A percentile compares a stretch with the other conserved stretches of the same genome.
Evolutionary conservation across 1,140 invertebrate genomes (phyloP).

Genomic region (Cheumatopsyche charites): DNA sequence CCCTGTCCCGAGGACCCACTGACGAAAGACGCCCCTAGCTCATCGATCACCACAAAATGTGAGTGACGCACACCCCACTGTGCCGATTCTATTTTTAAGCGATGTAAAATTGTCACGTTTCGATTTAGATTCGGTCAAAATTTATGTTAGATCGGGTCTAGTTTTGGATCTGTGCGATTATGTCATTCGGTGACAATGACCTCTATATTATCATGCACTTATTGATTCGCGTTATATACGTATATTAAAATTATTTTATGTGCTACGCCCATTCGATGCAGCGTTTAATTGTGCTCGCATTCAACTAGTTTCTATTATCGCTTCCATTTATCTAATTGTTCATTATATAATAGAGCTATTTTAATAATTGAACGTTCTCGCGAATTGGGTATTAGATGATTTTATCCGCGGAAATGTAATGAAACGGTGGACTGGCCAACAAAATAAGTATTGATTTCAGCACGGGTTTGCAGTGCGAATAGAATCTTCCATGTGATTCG

Average conservation of each 20-base stretch:
- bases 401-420: too few relatives aligned
- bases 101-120: background rate
- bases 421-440: too few relatives aligned
- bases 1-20: background rate
- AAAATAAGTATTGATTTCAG: conserved; percentile 22
- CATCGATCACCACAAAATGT: conserved; percentile 37
- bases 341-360: too few relatives aligned
- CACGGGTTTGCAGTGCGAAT: background rate
- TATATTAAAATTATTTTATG: background rate
- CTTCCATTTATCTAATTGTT: too few relatives aligned
- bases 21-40: background rate
- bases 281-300: too few relatives aligned
- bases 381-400: too few relatives aligned
- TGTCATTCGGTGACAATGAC: conserved; percentile 9
- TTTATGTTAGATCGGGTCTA: too few relatives aligned
- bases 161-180: background rate
- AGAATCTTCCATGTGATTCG: conserved; percentile 30
- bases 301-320: too few relatives aligned
- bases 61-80: conserved; percentile 5
- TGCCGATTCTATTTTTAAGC: background rate
- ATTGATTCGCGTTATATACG: background rate
- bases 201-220: conserved; percentile 13
- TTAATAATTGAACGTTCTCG: too few relatives aligned
- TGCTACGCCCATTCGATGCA: background rate
- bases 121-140: background rate